Evolutionary conservation across 2,113 vertebrate genomes (phyloP), one percentile per base, ranked within the genome.

Genomic region (Gymnarchus niloticus): DNA sequence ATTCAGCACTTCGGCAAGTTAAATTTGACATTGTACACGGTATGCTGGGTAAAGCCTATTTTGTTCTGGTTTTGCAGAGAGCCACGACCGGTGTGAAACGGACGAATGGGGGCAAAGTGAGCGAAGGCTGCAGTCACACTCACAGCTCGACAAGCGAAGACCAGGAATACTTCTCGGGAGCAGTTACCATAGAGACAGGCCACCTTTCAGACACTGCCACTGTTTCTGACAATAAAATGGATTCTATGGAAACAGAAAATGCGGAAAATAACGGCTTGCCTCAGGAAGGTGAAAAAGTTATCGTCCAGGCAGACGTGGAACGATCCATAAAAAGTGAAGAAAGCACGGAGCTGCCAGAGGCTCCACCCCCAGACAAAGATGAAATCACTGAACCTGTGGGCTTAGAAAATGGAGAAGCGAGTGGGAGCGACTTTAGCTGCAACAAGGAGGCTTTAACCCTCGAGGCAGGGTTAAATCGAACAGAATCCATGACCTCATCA

Each of bases 111-210:
- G 89, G 46, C 88, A 87, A 90, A 88, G 41, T 89, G 85, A 86
- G 25, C 23, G 89, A 89, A 65, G 87, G 56, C 81, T 81, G 84
- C 73, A 87, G 69, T 82, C 57, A 87, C 82, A 61, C 87, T 87
- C 86, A 87, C 87, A 87, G 83, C 86, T 85, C 86, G 82, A 84
- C 87, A 90, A 56, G 85, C 87, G 84, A 89, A 85, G 86, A 89
- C 81, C 88, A 88, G 82, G 85, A 90, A 89, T 59, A 89, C 87
- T 84, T 87, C 73, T 84, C 88, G 46, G 84, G 87, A 54, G 33
- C 86, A 54, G 88, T 90, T 87, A 85, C 91, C 77, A 89, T 91
- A 88, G 89, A 91, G 86, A 89, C 88, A 28, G 85, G 56, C 61
- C 87, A 85, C 85, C 82, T 88, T 88, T 86, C 84, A 73, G 86